These are phyloP conservation scores for Drosophila flavopinicola DNA, from an alignment of 2,888 invertebrate species.

Conservation along the genomic window DNA sequence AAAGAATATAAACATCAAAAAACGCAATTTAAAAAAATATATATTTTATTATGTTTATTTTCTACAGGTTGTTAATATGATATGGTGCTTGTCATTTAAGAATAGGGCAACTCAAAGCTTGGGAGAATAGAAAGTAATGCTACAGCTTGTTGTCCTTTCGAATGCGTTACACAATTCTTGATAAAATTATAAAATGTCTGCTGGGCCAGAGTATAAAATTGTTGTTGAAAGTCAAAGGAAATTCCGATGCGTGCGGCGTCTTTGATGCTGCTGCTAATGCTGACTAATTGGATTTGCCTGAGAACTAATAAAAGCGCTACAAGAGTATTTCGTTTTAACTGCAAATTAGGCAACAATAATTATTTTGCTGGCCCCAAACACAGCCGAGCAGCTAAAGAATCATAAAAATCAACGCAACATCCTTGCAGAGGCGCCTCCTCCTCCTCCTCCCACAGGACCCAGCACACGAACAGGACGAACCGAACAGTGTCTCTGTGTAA, in stretches of 20 bases:
- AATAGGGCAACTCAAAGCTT: too few species aligned
- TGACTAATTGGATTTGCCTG: conserved; percentile 74
- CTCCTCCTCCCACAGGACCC: not conserved
- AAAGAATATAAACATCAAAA: too few species aligned
- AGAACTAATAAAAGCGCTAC: conserved; percentile 74
- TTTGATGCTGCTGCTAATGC: conserved; percentile 68
- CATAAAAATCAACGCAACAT: conserved; percentile 47
- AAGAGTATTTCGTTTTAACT: conserved; percentile 74
- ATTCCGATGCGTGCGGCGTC: conserved; percentile 41
- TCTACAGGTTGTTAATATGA: too few species aligned
- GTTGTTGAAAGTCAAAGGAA: conserved; percentile 28
- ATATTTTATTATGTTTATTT: too few species aligned
- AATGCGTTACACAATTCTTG: too few species aligned
- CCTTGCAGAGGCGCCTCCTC: conserved; percentile 10
- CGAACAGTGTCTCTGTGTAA: conserved; percentile 27
- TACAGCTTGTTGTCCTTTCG: too few species aligned
- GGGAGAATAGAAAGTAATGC: too few species aligned
- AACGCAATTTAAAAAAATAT: too few species aligned
- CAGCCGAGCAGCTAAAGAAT: conserved; percentile 40
- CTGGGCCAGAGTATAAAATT: not conserved
- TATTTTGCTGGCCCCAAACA: conserved; percentile 55
- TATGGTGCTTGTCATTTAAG: too few species aligned
- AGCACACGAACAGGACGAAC: conserved; percentile 13
- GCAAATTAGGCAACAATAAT: conserved; percentile 78
- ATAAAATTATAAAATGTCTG: too few species aligned